Base-by-base conservation (phyloP, 2,797 vertebrate species). In the Fistularia commersonii region DNA sequence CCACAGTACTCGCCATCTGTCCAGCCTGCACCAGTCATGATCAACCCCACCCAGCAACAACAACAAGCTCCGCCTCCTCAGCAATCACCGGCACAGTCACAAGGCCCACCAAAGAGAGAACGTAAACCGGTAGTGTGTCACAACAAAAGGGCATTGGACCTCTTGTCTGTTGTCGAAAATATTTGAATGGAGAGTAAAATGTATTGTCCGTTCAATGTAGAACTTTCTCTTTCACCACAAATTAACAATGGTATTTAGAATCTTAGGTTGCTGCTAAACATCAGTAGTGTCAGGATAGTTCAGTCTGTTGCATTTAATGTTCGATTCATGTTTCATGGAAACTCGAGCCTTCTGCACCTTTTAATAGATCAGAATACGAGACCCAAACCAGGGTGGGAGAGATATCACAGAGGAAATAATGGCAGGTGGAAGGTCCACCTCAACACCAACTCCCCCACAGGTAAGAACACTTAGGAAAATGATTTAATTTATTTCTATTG, bases 381-480 rank as follows among this genome's bases (percentile, higher is more conserved):
- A 99, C 80, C 97, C 97, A 36, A 99, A 95, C 84, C 97, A 96
- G 88, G 97, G 97, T 0, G 97, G 97, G 34, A 94, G 94, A 55
- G 97, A 99, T 78, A 97, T 99, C 73, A 99, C 97, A 4, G 95
- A 99, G 56, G 97, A 99, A 86, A 99, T 99, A 57, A 95, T 99
- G 93, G 95, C 96, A 4, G 96, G 97, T 77, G 95, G 93, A 64
- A 91, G 94, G 63, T 93, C 95, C 6, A 86, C 93, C 68, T 93
- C 97, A 45, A 97, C 97, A 15, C 96, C 97, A 0, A 98, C 97
- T 47, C 97, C 96, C 69, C 94, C 96, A 15, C 96, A 98, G 93
- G 97, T 98, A 88, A 79, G 72, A 45, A 12, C 40, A 38, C 46
- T 2, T 9, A 8, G 39, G 13, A 37, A 33, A 14, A 23, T 23